Evolutionary conservation across 2,888 invertebrate genomes (phyloP), one percentile per base, ranked within the genome.

Genomic region (Netelia inedita): DNA sequence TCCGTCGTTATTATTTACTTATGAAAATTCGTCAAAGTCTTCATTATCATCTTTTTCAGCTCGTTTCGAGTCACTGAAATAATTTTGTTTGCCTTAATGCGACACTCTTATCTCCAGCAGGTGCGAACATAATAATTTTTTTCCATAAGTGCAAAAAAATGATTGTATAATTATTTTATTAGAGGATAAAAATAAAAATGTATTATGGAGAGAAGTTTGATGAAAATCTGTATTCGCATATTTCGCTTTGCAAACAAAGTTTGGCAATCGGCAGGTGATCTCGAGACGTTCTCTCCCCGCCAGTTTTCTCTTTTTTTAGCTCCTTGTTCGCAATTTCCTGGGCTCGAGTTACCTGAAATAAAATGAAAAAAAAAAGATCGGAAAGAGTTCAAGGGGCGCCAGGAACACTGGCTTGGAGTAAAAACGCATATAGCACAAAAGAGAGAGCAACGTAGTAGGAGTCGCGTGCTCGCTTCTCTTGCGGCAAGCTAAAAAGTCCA

Each of bases 271-370:
- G 72, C 82, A 71, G 80, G 78, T 86, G 79, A 71, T 73, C 57
- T 19, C 21, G 10, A 16, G 46, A 14, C 11, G 55, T 41, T 35
- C 16, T 53, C 53, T 10, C n/a, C 16, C 16, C 43, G 50, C 35
- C 10, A n/a, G 21, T 28, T 65, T 57, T 28, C 35, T 59, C 63
- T 69, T 59, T 81, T 61, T 41, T 43, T 55, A 46, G 43, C 79
- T 72, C 73, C 73, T 82, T 82, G 75, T 66, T 43, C 82, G 72
- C 61, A 43, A 75, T 80, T 85, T 85, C 76, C 85, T 76, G 69
- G 55, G 75, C 66, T 83, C 85, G 75, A 80, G 50, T 83, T 83
- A 80, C 83, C 57, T 43, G 55, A 63, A 66, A 74, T 28, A 63
- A 71, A 59, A 68, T 21, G 16, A n/a, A 41, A 23, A 46, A 63